Evolutionary conservation across 2,113 vertebrate species (phyloP), one percentile per base, ranked within the genome.

Genomic region (Tinamus guttatus): DNA sequence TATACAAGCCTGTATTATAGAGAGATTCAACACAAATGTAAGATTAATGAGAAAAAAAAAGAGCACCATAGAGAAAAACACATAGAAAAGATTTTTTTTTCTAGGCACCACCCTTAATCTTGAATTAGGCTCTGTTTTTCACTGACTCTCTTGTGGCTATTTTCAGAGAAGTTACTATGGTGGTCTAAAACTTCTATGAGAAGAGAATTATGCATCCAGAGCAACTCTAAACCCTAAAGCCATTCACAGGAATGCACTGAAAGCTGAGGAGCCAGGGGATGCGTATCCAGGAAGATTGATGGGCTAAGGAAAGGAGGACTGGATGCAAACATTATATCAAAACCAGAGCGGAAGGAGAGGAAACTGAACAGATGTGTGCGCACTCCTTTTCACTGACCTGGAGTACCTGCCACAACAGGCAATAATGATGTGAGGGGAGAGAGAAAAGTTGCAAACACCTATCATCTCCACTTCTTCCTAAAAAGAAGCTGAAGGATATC

Each of bases 381-480:
- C 40, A 63, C n/a, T 45, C 47, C 60, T 59, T 64, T 38, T 85
- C 71, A 87, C 58, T 58, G 25, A 73, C 17, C 43, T 94, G 32
- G 10, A 47, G 56, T 17, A 27, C 74, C 54, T 93, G 69, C 51
- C 67, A 65, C 1, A 2, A 68, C 73, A 63, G 25, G 70, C 38
- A 68, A 16, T 12, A 32, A 28, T 89, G 85, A 30, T 0, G 4
- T 65, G 34, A 38, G 14, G 16, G 54, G 54, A 28, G 16, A 25
- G 54, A 56, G 54, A 18, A 56, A 73, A 60, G 20, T 36, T 94
- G 40, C 25, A 79, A 49, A 69, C 0, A 0, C 0, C 0, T 2
- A 4, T 36, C 7, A 4, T 36, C 7, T 20, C 70, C 13, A 40
- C 25, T 11, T 74, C 12, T 75, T 89, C 69, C 71, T 89, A 54